These are phyloP conservation scores for Craseonycteris thonglongyai DNA, from an alignment of 2,113 vertebrate species.

Conservation along the genomic window DNA sequence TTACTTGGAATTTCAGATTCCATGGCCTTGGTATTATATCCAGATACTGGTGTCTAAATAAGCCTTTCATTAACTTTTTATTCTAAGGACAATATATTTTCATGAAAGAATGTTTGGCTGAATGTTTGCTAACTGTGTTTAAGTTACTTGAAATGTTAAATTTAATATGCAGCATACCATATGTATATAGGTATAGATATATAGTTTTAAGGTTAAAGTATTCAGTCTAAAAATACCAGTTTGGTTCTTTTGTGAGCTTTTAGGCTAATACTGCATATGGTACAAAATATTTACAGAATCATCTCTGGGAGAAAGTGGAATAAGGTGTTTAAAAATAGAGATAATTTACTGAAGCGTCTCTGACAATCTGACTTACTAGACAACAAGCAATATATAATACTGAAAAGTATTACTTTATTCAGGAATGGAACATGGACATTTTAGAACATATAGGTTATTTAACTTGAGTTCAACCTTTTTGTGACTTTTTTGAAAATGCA, in stretches of 20 bases:
- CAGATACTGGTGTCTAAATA: constrained; percentile 75
- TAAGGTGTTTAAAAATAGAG: constrained; percentile 70
- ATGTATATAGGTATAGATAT: constrained; percentile 45
- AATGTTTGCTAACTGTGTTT: constrained; percentile 77
- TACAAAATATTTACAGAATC: constrained; percentile 63
- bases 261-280: constrained; percentile 71
- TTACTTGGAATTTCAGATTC: constrained; percentile 75
- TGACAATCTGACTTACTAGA: constrained; percentile 75
- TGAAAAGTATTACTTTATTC: constrained; percentile 61
- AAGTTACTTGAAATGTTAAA: constrained; percentile 80
- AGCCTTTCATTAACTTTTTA: constrained; percentile 75
- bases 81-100: constrained; percentile 77
- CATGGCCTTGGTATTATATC: constrained; percentile 70
- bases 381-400: constrained; percentile 58
- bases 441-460: constrained; percentile 67
- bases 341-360: constrained; percentile 69
- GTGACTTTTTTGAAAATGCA: constrained; percentile 71
- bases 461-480: constrained; percentile 41
- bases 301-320: constrained; percentile 62
- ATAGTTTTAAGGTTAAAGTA: constrained; percentile 75
- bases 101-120: constrained; percentile 66
- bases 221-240: constrained; percentile 66
- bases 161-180: constrained; percentile 66
- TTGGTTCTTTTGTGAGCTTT: constrained; percentile 72
- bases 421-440: constrained; percentile 57